These are phyloP conservation scores for Hemibagrus wyckioides DNA, from an alignment of 2,113 vertebrate species.

Conservation along the genomic window DNA sequence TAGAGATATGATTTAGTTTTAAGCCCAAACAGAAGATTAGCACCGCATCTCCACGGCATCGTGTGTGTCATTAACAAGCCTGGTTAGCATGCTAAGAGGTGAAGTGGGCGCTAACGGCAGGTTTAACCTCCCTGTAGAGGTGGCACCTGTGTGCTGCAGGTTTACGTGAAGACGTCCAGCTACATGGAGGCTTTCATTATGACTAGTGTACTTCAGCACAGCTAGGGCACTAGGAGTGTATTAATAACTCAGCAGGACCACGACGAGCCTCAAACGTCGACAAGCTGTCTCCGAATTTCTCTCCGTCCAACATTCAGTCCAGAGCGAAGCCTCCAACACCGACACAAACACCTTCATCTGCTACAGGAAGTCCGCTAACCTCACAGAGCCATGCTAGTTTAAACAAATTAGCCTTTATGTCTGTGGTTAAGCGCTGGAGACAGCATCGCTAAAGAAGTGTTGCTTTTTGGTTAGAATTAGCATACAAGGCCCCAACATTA, in stretches of 20 bases:
- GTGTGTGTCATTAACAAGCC: conserved; percentile 14
- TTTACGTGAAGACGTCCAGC: conserved; percentile 28
- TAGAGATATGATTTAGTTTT: neutral
- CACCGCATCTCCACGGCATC: neutral
- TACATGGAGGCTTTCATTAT: conserved; percentile 35
- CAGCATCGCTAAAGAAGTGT: neutral
- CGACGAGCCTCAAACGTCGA: conserved; percentile 24
- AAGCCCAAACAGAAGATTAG: neutral
- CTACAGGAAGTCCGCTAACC: neutral
- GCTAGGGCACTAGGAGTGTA: conserved; percentile 37
- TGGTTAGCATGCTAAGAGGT: conserved; percentile 49
- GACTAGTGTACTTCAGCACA: conserved; percentile 36
- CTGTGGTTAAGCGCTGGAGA: neutral
- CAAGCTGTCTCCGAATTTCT: conserved; percentile 19
- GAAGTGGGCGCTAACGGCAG: conserved; percentile 35
- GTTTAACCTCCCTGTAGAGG: conserved; percentile 38
- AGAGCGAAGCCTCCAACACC: neutral
- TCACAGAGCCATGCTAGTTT: too few species aligned
- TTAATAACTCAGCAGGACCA: conserved; percentile 46
- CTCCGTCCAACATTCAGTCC: conserved; percentile 13
- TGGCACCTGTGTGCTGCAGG: conserved; percentile 37
- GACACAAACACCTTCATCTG: neutral
- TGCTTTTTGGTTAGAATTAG: neutral
- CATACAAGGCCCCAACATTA: neutral
- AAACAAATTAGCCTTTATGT: neutral